Conservation (phyloP, 2,797 vertebrate species). For the Antennarius maculatus region DNA sequence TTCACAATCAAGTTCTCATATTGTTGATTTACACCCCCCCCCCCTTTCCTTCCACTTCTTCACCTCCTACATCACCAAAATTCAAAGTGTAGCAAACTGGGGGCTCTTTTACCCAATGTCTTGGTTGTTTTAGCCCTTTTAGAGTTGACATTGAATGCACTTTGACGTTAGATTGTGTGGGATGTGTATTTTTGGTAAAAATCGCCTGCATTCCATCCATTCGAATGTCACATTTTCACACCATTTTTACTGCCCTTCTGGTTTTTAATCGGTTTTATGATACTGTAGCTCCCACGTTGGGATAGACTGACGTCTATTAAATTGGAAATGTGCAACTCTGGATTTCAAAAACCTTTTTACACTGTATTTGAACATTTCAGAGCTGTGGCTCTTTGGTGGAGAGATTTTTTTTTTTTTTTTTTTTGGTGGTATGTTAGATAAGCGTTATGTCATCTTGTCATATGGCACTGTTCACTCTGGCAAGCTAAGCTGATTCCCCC, state of each 20-base stretch:
- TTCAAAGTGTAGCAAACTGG: constrained; percentile 75
- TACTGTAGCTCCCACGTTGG: constrained; percentile 57
- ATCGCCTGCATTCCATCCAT: constrained; percentile 82
- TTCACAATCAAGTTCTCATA: constrained; percentile 74
- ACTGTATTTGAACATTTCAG: constrained; percentile 76
- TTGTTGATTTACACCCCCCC: constrained; percentile 25
- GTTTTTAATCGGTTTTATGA: constrained; percentile 43
- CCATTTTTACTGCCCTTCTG: constrained; percentile 50
- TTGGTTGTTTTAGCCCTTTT: constrained; percentile 62
- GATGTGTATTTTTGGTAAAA: constrained; percentile 73
- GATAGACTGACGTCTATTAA: constrained; percentile 38
- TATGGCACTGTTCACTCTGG: constrained; percentile 63
- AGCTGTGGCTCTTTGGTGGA: constrained; percentile 44
- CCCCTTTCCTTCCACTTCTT: constrained; percentile 23
- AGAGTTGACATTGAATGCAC: constrained; percentile 81
- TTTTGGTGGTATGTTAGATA: constrained; percentile 56
- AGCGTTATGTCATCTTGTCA: constrained; percentile 61
- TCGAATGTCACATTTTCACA: constrained; percentile 75
- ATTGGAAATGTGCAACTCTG: constrained; percentile 48
- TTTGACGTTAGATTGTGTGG: constrained; percentile 84
- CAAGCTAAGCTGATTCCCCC: constrained; percentile 39
- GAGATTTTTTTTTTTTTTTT: constrained; percentile 18
- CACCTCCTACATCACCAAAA: constrained; percentile 72
- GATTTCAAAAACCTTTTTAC: constrained; percentile 54
- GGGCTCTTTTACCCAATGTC: constrained; percentile 46